phyloP scores from a whole-genome alignment of 2,113 vertebrate species.

The Sinocyclocheilus maitianheensis region DNA sequence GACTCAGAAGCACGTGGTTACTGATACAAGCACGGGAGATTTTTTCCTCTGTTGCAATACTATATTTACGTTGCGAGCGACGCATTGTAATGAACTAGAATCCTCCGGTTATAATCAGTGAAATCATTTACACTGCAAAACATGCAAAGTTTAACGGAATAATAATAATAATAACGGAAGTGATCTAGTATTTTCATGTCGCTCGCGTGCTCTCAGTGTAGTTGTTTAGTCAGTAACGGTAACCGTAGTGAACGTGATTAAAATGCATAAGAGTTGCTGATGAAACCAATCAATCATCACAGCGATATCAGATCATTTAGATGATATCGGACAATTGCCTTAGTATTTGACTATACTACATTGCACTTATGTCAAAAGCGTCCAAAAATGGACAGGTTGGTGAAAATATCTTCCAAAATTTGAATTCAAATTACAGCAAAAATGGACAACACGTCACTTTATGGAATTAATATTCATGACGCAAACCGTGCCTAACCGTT shows the following conservation, averaged over 20 bases:
- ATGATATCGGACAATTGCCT: conserved; percentile 15
- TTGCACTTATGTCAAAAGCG: background rate
- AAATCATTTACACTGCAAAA: background rate
- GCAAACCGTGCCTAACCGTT: background rate
- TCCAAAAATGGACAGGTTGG: background rate
- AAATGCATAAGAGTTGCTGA: background rate
- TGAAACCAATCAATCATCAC: conserved; percentile 15
- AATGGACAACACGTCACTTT: background rate
- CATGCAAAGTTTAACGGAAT: background rate
- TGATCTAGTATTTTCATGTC: background rate
- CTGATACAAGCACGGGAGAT: background rate
- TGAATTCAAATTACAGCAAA: background rate
- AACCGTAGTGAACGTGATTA: background rate
- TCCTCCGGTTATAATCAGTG: background rate
- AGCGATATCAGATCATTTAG: background rate
- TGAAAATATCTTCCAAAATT: background rate
- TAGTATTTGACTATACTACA: background rate
- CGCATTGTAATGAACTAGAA: background rate
- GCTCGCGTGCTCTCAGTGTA: background rate
- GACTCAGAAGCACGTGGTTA: background rate
- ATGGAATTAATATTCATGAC: background rate
- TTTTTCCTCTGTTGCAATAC: background rate
- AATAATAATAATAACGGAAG: background rate
- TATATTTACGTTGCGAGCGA: background rate
- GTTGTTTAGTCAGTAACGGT: background rate